phyloP scores from a whole-genome alignment of 1,140 invertebrate species.

The Caerostris darwini region DNA sequence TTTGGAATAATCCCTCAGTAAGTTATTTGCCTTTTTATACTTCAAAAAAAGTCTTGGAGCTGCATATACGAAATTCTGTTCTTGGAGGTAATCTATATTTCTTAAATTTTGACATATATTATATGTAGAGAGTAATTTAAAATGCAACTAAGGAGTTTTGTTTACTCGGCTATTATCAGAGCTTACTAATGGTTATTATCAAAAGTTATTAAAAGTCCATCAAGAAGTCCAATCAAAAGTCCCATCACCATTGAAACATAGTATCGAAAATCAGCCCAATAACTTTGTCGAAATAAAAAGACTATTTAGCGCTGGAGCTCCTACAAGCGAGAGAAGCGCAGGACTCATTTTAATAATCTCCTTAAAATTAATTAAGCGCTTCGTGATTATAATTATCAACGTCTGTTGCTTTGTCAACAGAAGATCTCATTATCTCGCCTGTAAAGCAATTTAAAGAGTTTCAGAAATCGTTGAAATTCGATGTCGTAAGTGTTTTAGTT shows the following conservation, averaged over 20 bases:
- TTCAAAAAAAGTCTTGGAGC: not conserved
- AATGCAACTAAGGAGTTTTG: not conserved
- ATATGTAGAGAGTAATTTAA: not conserved
- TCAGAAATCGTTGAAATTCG: not conserved
- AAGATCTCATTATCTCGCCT: slow-evolving; percentile 25
- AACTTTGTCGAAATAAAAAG: not conserved
- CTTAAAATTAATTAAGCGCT: slow-evolving; percentile 60
- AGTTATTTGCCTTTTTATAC: not conserved
- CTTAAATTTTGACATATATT: not conserved
- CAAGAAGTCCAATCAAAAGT: not conserved
- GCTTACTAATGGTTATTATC: not conserved
- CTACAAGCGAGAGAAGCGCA: not conserved
- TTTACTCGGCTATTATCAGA: slow-evolving; percentile 13
- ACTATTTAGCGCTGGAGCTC: not conserved
- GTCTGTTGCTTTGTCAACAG: slow-evolving; percentile 56
- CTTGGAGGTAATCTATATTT: not conserved
- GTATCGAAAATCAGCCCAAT: slow-evolving; percentile 11
- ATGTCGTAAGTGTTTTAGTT: not conserved
- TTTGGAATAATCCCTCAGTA: not conserved
- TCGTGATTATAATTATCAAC: slow-evolving; percentile 62
- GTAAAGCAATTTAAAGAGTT: slow-evolving; percentile 33
- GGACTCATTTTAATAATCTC: slow-evolving; percentile 62
- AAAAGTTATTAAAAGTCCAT: slow-evolving; percentile 42
- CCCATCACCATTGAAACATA: not conserved
- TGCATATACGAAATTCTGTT: not conserved